Base-by-base conservation (phyloP, 2,797 vertebrate species). In the Anomalospiza imberbis region DNA sequence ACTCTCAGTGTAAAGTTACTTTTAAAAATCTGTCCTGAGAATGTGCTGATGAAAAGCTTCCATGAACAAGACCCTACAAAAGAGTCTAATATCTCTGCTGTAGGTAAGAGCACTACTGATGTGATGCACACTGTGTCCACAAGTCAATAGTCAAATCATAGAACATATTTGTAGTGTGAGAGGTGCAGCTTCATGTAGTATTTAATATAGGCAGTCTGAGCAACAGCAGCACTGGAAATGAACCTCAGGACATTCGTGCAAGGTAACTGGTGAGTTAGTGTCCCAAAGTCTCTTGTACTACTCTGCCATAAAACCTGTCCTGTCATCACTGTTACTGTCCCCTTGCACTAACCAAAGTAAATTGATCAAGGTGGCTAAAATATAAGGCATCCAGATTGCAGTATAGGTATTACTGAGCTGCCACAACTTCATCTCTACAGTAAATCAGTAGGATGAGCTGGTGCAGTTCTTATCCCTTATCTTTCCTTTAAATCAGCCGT, bases 391-490 rank as follows among this genome's bases (percentile, higher is more conserved):
- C 57, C 72, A 79, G 40, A 63, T 4, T 67, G 81, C 62, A 92
- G 60, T 28, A 50, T 3, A 66, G 67, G 48, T 89, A 85, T 76
- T 89, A 87, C 42, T 82, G 75, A 93, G 60, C 68, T 71, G 78
- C 48, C 75, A 91, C 50, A 57, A 80, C 24, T 57, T 47, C 65
- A 83, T 77, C 54, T 57, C 61, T 54, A 31, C 47, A 67, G 34
- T 91, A 92, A 85, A 95, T 93, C 75, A 91, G 72, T 26, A 62
- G 57, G 45, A 94, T 88, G 60, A 74, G 86, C 68, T 87, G 42
- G 53, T 80, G 34, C 32, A 72, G 70, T 53, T 84, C 58, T 93
- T 83, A 83, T 67, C 42, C 57, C 2, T 1, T 67, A 85, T 65
- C 38, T 88, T 95, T 74, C 45, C 74, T 85, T 85, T 85, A 93